Evolutionary conservation across 2,113 vertebrate genomes (phyloP), one percentile per base, ranked within the genome.

Genomic region (Podarcis muralis): DNA sequence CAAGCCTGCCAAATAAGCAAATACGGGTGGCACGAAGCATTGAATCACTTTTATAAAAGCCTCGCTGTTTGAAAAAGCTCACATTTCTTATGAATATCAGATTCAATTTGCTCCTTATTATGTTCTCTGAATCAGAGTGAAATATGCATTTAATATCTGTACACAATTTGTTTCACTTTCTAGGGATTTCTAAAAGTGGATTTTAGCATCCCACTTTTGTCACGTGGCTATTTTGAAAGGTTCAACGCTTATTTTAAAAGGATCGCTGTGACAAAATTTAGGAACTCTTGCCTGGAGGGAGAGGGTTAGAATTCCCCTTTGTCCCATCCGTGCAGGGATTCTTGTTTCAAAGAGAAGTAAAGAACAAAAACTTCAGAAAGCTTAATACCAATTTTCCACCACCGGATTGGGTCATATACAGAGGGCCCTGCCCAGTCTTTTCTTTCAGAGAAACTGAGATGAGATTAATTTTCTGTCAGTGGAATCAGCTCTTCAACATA

Each of bases 1-100:
- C 86, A 6, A 72, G 82, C 53, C 92, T 95, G 90, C 90, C 94
- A 93, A 90, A 94, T 83, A 85, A 95, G 84, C 92, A 93, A 93
- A 90, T 93, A 93, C 35, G 37, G 75, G 86, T 92, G 76, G 53
- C 35, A 35, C 25, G 12, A 65, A 90, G 81, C 87, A 86, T 72
- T 92, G 85, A 82, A 83, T 92, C 88, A 82, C 65, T 90, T 92
- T 93, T 92, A 85, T 93, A 86, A 90, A 94, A 88, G 89, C 30
- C 53, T 89, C 65, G 8, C 22, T 87, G 74, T 79, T 53, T 0
- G 0, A 68, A 92, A 92, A 90, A 91, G 57, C 48, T 88, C 71
- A 37, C 78, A 35, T 69, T 83, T 88, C 84, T 91, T 87, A 22
- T 81, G 83, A 86, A 75, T 3, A 25, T 90, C 76, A 86, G 30